Evolutionary conservation across 2,113 vertebrate species (phyloP).

Genomic region (Sylvietta virens): DNA sequence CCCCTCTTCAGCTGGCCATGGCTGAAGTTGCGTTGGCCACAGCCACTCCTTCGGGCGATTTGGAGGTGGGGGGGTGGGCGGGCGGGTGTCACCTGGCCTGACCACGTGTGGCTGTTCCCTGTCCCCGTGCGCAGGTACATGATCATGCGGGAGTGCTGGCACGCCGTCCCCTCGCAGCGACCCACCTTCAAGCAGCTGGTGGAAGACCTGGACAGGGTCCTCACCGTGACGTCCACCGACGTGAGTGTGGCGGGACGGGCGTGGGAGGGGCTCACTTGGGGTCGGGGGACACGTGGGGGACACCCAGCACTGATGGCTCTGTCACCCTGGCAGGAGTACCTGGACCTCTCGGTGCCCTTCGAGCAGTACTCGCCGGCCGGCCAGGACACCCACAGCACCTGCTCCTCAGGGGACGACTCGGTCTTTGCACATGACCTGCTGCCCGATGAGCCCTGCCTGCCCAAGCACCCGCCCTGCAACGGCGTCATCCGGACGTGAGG

Average conservation of each 20-base stretch:
- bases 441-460: constrained; percentile 86
- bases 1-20: not conserved
- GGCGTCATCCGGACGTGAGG: constrained; percentile 82
- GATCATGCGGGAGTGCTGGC: constrained; percentile 99
- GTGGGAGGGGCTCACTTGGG: accelerated
- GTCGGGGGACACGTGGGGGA: accelerated
- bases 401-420: constrained; percentile 93
- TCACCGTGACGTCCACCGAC: constrained; percentile 89
- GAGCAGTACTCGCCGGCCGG: constrained; percentile 95
- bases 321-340: constrained; percentile 75
- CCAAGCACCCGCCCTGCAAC: constrained; percentile 75
- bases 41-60: not conserved
- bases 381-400: constrained; percentile 93
- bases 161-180: constrained; percentile 89
- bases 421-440: constrained; percentile 94
- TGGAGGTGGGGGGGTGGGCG: not conserved
- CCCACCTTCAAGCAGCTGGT: constrained; percentile 98
- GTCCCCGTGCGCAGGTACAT: constrained; percentile 80
- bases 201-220: constrained; percentile 90
- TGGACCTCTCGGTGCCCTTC: constrained; percentile 93
- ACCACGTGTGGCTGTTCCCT: accelerated
- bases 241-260: constrained; percentile 68
- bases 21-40: not conserved
- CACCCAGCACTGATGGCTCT: not conserved
- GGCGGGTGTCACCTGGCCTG: accelerated